Conservation (phyloP, 1,140 invertebrate genomes). For the Drosophila rhopaloa region DNA sequence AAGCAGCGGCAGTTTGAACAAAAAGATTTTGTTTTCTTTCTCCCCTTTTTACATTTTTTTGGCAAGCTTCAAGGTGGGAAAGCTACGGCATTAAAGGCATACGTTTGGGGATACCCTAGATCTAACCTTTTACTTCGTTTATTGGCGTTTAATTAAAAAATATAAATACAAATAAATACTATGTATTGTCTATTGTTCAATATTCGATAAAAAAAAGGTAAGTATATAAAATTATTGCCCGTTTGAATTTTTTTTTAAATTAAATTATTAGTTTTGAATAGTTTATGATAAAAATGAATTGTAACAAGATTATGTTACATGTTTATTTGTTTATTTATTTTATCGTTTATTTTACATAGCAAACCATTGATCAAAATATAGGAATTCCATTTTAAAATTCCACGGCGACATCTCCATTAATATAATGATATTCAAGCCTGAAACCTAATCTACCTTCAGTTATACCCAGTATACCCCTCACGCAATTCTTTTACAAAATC, state of each 20-base stretch:
- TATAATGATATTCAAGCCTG: constrained; percentile 13
- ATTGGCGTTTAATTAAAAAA: too few relatives aligned
- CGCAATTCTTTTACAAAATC: constrained; percentile 38
- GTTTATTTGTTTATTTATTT: too few relatives aligned
- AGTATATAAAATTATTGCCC: too few relatives aligned
- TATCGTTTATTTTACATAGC: background rate
- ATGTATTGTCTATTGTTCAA: too few relatives aligned
- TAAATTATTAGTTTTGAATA: too few relatives aligned
- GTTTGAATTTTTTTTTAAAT: too few relatives aligned
- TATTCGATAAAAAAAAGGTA: too few relatives aligned
- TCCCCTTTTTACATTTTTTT: constrained; percentile 26
- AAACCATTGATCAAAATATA: background rate
- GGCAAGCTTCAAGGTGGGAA: constrained; percentile 27
- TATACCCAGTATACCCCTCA: constrained; percentile 48
- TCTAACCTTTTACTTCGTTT: too few relatives aligned
- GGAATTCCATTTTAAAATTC: constrained; percentile 16
- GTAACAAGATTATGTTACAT: too few relatives aligned
- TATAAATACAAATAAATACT: too few relatives aligned
- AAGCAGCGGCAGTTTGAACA: constrained; percentile 71
- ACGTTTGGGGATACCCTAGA: constrained; percentile 16
- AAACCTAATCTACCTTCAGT: constrained; percentile 31
- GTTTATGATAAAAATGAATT: too few relatives aligned
- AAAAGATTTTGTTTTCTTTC: constrained; percentile 49
- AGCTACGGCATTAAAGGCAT: background rate
- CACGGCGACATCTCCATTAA: constrained; percentile 33